A percentile compares a stretch with the other conserved stretches of the same genome.
These are phyloP conservation scores for Zoanthus solanderi DNA, from an alignment of 92 coral and sea anemone species.

Conservation along the genomic window DNA sequence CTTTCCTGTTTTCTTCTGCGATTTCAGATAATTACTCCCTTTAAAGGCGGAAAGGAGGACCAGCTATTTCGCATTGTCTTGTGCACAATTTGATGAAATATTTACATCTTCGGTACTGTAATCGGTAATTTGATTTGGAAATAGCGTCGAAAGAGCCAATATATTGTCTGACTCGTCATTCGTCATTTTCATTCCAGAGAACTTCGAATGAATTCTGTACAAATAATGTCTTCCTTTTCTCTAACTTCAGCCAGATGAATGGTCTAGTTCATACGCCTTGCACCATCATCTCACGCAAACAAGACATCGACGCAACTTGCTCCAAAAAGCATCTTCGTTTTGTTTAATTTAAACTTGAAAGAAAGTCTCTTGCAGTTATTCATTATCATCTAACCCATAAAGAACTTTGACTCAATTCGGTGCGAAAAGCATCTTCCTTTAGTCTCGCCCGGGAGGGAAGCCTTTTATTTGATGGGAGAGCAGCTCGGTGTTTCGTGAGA, in stretches of 20 bases:
- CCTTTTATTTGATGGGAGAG: conserved; percentile 67
- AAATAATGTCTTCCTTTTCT: too few species aligned
- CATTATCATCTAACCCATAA: conserved; percentile 33
- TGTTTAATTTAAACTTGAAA: neutral
- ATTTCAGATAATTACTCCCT: neutral
- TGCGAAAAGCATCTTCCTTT: conserved; percentile 55
- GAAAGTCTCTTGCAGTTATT: neutral
- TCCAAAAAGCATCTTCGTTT: too few species aligned
- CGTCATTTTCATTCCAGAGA: too few species aligned
- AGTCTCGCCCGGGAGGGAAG: conserved; percentile 71
- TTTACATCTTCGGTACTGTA: neutral
- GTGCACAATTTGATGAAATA: neutral
- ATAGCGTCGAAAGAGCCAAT: too few species aligned
- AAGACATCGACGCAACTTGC: too few species aligned
- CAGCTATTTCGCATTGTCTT: neutral
- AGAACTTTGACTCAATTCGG: conserved; percentile 40
- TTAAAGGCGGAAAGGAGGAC: neutral
- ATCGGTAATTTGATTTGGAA: neutral
- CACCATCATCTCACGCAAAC: too few species aligned
- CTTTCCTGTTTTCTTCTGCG: neutral
- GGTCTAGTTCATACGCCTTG: too few species aligned
- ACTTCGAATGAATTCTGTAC: too few species aligned
- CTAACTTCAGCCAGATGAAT: too few species aligned
- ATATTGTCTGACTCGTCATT: too few species aligned
- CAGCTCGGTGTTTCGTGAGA: conserved; percentile 77